These are phyloP conservation scores for Hyles euphorbiae DNA, from an alignment of 1,140 invertebrate species.

Conservation along the genomic window DNA sequence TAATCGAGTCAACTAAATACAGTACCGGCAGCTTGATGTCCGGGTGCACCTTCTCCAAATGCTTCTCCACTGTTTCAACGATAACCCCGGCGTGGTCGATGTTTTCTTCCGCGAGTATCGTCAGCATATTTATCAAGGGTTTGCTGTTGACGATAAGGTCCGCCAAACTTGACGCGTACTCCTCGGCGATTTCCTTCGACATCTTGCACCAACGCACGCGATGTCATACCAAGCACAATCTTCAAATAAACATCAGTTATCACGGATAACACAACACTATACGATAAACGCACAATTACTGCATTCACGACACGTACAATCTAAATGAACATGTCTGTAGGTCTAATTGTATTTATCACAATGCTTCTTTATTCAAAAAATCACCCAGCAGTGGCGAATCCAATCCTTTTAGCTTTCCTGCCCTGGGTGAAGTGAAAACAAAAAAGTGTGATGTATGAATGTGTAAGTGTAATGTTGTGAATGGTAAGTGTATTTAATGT, in stretches of 20 bases:
- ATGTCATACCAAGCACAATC: constrained; percentile 50
- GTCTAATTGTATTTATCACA: too few species aligned
- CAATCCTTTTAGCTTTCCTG: too few species aligned
- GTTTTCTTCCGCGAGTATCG: constrained; percentile 97
- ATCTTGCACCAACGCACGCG: constrained; percentile 47
- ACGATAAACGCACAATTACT: constrained; percentile 30
- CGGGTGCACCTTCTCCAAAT: constrained; percentile 92
- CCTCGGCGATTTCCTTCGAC: constrained; percentile 84
- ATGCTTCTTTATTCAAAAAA: too few species aligned
- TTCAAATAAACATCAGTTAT: constrained; percentile 59
- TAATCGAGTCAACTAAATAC: constrained; percentile 99
- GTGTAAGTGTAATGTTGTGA: too few species aligned
- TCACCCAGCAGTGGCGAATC: too few species aligned
- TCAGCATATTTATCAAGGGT: constrained; percentile 96
- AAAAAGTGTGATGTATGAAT: too few species aligned
- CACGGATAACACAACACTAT: constrained; percentile 33
- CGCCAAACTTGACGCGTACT: constrained; percentile 88
- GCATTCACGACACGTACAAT: constrained; percentile 43
- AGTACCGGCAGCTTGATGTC: constrained; percentile 95
- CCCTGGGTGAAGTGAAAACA: too few species aligned
- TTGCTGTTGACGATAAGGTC: constrained; percentile 97
- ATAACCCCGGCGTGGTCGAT: constrained; percentile 89
- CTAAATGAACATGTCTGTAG: constrained; percentile 25
- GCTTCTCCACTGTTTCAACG: constrained; percentile 94
- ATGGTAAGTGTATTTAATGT: too few species aligned